phyloP scores from a whole-genome alignment of 2,797 vertebrate species.

The Hozukius guyotensis region DNA sequence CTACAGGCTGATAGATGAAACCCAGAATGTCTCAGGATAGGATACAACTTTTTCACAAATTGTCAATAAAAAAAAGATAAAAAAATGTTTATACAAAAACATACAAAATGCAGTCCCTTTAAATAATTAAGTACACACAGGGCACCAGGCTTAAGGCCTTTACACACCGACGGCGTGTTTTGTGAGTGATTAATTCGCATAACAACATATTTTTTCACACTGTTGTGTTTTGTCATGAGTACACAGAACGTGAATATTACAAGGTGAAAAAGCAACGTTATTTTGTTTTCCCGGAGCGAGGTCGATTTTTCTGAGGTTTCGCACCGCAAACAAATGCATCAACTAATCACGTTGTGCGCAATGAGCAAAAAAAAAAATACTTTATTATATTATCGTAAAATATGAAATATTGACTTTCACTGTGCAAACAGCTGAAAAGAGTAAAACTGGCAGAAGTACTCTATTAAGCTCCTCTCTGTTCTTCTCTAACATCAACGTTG shows the following conservation, averaged over 20 bases:
- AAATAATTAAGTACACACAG: neutral
- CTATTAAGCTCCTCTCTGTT: neutral
- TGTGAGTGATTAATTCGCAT: too few species aligned
- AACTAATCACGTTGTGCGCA: neutral
- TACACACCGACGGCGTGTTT: neutral
- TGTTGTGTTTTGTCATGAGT: too few species aligned
- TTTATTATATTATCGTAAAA: neutral
- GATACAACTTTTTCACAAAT: too few species aligned
- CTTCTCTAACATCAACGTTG: neutral
- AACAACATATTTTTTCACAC: too few species aligned
- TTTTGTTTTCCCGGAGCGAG: fast-evolving
- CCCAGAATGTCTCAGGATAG: too few species aligned
- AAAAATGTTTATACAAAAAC: too few species aligned
- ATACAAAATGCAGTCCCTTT: too few species aligned
- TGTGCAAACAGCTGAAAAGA: too few species aligned
- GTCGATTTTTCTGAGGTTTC: neutral
- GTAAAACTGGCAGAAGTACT: too few species aligned
- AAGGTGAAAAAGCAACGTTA: neutral
- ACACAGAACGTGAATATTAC: neutral
- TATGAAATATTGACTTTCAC: neutral
- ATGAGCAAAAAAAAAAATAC: neutral
- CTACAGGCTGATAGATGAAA: too few species aligned
- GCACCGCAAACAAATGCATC: neutral
- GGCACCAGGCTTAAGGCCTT: neutral
- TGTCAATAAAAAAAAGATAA: too few species aligned